These are phyloP conservation scores for Platygyra sinensis DNA, from an alignment of 64 coral and sea anemone species.

Conservation along the genomic window DNA sequence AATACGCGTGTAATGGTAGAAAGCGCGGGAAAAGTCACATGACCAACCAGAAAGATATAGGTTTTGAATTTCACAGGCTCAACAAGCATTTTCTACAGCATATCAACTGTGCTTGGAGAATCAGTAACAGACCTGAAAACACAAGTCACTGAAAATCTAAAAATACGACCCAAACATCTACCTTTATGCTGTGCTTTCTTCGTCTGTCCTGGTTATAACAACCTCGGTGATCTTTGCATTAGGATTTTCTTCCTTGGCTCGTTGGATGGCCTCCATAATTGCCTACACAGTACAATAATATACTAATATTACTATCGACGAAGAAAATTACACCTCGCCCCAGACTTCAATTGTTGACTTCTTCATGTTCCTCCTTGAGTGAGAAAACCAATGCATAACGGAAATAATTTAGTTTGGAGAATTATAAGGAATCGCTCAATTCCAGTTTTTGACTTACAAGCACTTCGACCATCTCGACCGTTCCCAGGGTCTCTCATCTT, in stretches of 20 bases:
- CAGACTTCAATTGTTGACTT: too few species aligned
- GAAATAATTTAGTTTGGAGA: too few species aligned
- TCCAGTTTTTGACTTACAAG: too few species aligned
- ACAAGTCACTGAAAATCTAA: too few species aligned
- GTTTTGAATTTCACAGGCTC: not conserved
- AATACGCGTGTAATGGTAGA: too few species aligned
- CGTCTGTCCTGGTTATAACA: conserved; percentile 79
- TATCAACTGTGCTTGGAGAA: not conserved
- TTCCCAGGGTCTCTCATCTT: too few species aligned
- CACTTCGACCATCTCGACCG: too few species aligned
- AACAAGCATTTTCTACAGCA: not conserved
- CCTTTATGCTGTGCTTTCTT: conserved; percentile 28
- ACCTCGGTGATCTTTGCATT: conserved; percentile 91
- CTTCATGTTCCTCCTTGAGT: too few species aligned
- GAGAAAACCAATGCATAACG: too few species aligned
- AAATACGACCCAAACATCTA: not conserved
- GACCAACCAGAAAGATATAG: not conserved
- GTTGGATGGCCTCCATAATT: conserved; percentile 79
- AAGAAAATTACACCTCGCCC: too few species aligned
- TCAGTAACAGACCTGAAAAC: not conserved
- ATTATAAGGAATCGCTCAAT: too few species aligned
- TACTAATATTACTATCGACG: not conserved
- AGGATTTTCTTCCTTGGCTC: conserved; percentile 81
- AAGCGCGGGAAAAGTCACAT: not conserved
- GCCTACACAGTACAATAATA: conserved; percentile 34